phyloP scores from a whole-genome alignment of 2,888 invertebrate species.

The Trachelus stipa region DNA sequence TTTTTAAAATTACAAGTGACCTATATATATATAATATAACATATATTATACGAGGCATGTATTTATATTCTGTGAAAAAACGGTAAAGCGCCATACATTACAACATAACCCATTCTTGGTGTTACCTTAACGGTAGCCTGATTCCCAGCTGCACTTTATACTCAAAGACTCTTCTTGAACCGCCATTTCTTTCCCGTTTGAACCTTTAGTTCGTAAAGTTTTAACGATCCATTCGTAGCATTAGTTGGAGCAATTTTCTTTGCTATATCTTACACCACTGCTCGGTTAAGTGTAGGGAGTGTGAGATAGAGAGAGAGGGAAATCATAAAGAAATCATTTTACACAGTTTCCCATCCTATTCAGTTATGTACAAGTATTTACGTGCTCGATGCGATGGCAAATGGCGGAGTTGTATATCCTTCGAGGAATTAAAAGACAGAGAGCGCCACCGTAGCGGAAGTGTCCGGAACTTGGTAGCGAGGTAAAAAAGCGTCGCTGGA shows the following conservation, averaged over 20 bases:
- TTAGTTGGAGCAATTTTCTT: background rate
- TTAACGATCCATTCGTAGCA: constrained; percentile 8
- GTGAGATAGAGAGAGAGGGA: too few relatives aligned
- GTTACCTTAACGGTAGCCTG: too few relatives aligned
- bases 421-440: background rate
- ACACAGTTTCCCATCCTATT: background rate
- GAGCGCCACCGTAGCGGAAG: background rate
- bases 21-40: background rate
- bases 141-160: too few relatives aligned
- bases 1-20: background rate
- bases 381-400: background rate
- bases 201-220: constrained; percentile 6
- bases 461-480: background rate
- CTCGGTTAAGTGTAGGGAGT: too few relatives aligned
- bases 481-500: background rate
- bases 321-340: background rate
- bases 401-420: background rate
- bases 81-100: background rate
- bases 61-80: background rate
- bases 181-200: background rate
- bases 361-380: background rate
- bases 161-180: too few relatives aligned
- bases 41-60: background rate
- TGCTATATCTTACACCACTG: background rate
- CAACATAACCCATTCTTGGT: too few relatives aligned